phyloP scores from a whole-genome alignment of 2,888 invertebrate species.

The Plemyria rubiginata region DNA sequence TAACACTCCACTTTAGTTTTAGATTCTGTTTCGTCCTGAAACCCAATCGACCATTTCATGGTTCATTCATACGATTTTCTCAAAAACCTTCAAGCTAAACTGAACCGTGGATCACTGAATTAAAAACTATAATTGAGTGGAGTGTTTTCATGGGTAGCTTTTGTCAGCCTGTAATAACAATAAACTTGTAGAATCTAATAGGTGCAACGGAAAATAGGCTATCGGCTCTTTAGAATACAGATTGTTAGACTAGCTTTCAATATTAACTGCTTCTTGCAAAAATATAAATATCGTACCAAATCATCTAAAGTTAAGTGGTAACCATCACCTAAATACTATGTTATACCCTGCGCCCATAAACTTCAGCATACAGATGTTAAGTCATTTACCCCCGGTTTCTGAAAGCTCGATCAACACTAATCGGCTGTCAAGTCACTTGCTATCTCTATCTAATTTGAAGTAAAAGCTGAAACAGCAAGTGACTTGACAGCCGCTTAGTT shows the following conservation, averaged over 20 bases:
- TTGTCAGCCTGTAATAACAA: slow-evolving; percentile 15
- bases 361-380: too few relatives aligned
- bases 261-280: slow-evolving; percentile 11
- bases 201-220: slow-evolving; percentile 10
- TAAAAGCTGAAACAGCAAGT: too few relatives aligned
- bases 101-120: slow-evolving; percentile 1
- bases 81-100: slow-evolving; percentile 5
- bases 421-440: too few relatives aligned
- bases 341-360: too few relatives aligned
- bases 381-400: too few relatives aligned
- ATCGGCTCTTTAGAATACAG: not conserved
- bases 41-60: slow-evolving; percentile 20
- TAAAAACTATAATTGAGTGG: slow-evolving; percentile 3
- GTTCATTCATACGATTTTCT: slow-evolving; percentile 24
- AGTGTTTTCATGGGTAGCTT: slow-evolving; percentile 12
- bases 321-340: too few relatives aligned
- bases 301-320: not conserved
- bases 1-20: slow-evolving; percentile 18
- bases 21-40: slow-evolving; percentile 20
- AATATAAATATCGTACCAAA: slow-evolving; percentile 15
- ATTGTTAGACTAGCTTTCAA: not conserved
- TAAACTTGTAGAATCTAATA: slow-evolving; percentile 8
- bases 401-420: too few relatives aligned
- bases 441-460: too few relatives aligned
- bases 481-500: too few relatives aligned